Percentiles rank a stretch among this genome's conserved stretches.
These are phyloP conservation scores for Cephonodes hylas DNA, from an alignment of 2,888 invertebrate species.

Conservation along the genomic window DNA sequence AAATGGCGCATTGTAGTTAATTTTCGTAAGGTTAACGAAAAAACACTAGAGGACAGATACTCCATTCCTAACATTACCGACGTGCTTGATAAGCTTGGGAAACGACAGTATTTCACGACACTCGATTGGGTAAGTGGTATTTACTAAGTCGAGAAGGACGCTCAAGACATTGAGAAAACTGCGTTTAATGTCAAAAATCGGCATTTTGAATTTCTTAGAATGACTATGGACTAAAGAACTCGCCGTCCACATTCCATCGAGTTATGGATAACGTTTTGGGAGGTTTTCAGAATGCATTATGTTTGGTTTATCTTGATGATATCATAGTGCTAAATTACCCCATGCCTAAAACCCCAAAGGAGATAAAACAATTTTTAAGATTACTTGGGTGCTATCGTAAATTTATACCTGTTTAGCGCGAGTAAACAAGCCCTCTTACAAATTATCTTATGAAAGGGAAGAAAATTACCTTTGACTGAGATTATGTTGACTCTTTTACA, in stretches of 20 bases:
- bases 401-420: constrained; percentile 33
- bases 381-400: constrained; percentile 33
- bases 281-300: constrained; percentile 25
- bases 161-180: constrained; percentile 20
- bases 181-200: constrained; percentile 31
- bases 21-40: constrained; percentile 31
- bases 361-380: constrained; percentile 33
- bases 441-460: constrained; percentile 26
- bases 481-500: constrained; percentile 29
- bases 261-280: constrained; percentile 37
- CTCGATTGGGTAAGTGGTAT: constrained; percentile 22
- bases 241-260: constrained; percentile 35
- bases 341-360: constrained; percentile 29
- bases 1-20: constrained; percentile 28
- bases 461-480: constrained; percentile 17
- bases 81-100: constrained; percentile 28
- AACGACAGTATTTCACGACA: constrained; percentile 26
- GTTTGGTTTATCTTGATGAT: constrained; percentile 39
- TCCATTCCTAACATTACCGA: constrained; percentile 31
- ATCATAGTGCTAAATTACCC: constrained; percentile 37
- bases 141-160: constrained; percentile 23
- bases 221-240: constrained; percentile 31
- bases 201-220: constrained; percentile 32
- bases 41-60: constrained; percentile 29
- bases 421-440: too few species aligned